Evolutionary conservation across 2,113 vertebrate genomes (phyloP).

Genomic region (Hemiscyllium ocellatum): DNA sequence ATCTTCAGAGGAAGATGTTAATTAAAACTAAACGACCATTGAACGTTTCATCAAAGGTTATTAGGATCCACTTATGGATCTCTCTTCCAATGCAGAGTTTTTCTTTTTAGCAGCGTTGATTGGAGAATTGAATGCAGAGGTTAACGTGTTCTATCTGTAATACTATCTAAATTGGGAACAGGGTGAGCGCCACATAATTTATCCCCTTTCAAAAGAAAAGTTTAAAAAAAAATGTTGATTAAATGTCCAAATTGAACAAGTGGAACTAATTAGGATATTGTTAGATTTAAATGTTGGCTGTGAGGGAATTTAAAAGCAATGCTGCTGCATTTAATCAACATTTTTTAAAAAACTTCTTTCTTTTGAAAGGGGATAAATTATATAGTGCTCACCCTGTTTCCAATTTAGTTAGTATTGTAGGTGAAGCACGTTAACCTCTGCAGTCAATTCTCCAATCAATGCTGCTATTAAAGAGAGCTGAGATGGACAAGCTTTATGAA

Average conservation of each 20-base stretch:
- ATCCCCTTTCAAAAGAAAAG: not conserved
- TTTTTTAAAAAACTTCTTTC: too few species aligned
- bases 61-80: not conserved
- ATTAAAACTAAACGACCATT: not conserved
- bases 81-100: not conserved
- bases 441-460: too few species aligned
- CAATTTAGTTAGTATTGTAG: too few species aligned
- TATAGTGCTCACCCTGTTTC: too few species aligned
- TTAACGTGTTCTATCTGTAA: too few species aligned
- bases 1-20: not conserved
- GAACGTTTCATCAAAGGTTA: not conserved
- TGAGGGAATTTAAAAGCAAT: not conserved
- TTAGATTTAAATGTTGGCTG: not conserved
- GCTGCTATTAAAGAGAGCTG: not conserved
- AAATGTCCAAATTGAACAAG: not conserved
- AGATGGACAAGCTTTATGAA: not conserved
- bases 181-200: not conserved
- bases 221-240: not conserved
- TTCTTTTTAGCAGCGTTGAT: not conserved
- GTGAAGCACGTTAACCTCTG: too few species aligned
- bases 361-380: too few species aligned
- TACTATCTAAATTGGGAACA: not conserved
- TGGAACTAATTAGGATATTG: not conserved
- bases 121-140: not conserved
- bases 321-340: too few species aligned